Conservation (phyloP, 2,113 vertebrate species). For the Hippocampus comes region DNA sequence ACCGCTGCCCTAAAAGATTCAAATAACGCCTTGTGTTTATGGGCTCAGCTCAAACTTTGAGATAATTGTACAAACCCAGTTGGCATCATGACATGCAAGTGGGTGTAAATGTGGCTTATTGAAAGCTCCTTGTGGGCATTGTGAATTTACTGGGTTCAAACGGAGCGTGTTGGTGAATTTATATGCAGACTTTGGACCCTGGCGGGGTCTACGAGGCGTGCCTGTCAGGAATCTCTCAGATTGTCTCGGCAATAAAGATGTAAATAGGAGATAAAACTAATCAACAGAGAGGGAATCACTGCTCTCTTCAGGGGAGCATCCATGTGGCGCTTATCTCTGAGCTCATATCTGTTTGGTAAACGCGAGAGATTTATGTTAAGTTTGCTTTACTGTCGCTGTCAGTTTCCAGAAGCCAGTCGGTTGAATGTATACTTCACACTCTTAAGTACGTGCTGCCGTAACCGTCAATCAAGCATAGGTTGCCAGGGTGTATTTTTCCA, state of each 20-base stretch:
- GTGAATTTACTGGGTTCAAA: background rate
- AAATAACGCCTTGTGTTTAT: background rate
- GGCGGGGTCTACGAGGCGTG: background rate
- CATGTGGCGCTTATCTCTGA: background rate
- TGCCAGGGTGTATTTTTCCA: background rate
- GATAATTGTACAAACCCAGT: background rate
- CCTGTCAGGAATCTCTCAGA: constrained; percentile 16
- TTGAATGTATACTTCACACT: background rate
- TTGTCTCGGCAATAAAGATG: constrained; percentile 37
- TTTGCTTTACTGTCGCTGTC: background rate
- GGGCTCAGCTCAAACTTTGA: background rate
- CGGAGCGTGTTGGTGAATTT: constrained; percentile 23
- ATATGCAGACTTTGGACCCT: constrained; percentile 46
- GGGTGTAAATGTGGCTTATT: background rate
- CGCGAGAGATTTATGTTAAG: background rate
- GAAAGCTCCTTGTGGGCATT: background rate
- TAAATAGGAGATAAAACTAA: constrained; percentile 15
- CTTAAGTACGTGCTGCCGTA: too few species aligned
- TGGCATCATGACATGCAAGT: background rate
- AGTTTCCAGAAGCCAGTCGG: background rate
- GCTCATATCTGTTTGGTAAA: background rate
- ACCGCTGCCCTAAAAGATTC: too few species aligned
- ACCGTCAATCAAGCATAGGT: background rate
- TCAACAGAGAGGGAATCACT: background rate
- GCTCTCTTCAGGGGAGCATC: background rate